A percentile compares a stretch with the other conserved stretches of the same genome.
These are phyloP conservation scores for Vombatus ursinus DNA, from an alignment of 2,113 vertebrate genomes.

Conservation along the genomic window DNA sequence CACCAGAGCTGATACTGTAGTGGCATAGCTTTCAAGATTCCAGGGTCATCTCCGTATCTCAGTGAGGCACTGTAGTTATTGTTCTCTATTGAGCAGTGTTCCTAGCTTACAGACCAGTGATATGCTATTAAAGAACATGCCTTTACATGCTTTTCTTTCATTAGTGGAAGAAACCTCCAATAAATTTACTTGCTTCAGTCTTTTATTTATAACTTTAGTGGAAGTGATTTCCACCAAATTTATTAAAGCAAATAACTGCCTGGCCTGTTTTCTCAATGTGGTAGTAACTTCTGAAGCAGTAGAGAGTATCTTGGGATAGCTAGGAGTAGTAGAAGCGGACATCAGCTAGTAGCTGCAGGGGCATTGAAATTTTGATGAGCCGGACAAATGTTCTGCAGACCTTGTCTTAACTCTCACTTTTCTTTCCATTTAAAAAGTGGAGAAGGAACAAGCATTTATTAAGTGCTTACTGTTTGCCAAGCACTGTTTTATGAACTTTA, in stretches of 20 bases:
- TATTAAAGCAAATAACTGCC: neutral
- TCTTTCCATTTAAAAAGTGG: neutral
- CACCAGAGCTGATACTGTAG: neutral
- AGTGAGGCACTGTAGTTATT: neutral
- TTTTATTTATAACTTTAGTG: neutral
- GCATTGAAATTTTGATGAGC: neutral
- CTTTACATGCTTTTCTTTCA: neutral
- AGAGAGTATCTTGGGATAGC: neutral
- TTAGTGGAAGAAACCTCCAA: neutral
- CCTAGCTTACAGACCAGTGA: neutral
- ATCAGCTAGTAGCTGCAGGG: neutral
- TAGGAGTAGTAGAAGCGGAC: neutral
- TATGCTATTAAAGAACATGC: neutral
- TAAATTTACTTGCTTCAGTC: neutral
- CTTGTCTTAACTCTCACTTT: neutral
- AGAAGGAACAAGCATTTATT: neutral
- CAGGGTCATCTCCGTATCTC: neutral
- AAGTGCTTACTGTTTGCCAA: neutral
- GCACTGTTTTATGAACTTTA: neutral
- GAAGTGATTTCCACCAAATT: neutral
- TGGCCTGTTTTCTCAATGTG: neutral
- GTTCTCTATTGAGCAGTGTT: neutral
- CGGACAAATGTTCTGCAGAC: neutral
- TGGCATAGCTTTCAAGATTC: neutral
- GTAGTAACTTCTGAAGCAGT: neutral